Percentiles rank a stretch among this genome's conserved stretches.
Evolutionary conservation across 23 tunicate genomes (phyloP).

Genomic region (Halocynthia roretzi): DNA sequence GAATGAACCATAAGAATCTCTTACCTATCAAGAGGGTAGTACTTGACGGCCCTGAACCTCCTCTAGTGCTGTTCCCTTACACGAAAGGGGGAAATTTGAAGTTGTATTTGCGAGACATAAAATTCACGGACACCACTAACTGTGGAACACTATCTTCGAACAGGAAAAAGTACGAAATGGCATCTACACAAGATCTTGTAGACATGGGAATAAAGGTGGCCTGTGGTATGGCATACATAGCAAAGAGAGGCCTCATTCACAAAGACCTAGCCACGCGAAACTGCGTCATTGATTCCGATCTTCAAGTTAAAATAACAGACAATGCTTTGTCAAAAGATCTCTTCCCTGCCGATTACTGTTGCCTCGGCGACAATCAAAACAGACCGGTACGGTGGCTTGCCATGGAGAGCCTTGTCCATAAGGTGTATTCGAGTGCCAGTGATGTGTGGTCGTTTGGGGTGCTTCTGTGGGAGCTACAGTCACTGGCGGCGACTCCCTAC

Average conservation of each 20-base stretch:
- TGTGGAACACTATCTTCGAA: conserved; percentile 36
- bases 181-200: conserved; percentile 72
- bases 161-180: conserved; percentile 50
- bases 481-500: conserved; percentile 78
- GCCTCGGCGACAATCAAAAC: conserved; percentile 89
- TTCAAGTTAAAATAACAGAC: conserved; percentile 65
- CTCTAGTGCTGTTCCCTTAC: conserved; percentile 53
- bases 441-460: conserved; percentile 99
- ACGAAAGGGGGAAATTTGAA: conserved; percentile 81
- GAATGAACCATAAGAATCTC: conserved; percentile 75
- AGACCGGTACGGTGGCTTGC: conserved; percentile 94
- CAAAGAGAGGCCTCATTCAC: conserved; percentile 76
- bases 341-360: conserved; percentile 89
- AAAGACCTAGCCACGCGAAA: conserved; percentile 91
- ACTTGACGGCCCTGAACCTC: conserved; percentile 35
- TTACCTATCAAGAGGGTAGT: conserved; percentile 57
- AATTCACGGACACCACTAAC: conserved; percentile 16
- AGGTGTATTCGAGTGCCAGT: conserved; percentile 81
- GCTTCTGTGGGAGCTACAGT: conserved; percentile 85
- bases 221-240: conserved; percentile 55
- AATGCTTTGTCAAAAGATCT: conserved; percentile 77
- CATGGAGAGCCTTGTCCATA: conserved; percentile 75
- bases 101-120: conserved; percentile 66
- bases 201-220: conserved; percentile 85
- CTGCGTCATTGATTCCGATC: conserved; percentile 63